Percentiles rank a stretch among this genome's conserved stretches.
These are phyloP conservation scores for Philhelius pedissequus DNA, from an alignment of 2,888 invertebrate species.

Conservation along the genomic window DNA sequence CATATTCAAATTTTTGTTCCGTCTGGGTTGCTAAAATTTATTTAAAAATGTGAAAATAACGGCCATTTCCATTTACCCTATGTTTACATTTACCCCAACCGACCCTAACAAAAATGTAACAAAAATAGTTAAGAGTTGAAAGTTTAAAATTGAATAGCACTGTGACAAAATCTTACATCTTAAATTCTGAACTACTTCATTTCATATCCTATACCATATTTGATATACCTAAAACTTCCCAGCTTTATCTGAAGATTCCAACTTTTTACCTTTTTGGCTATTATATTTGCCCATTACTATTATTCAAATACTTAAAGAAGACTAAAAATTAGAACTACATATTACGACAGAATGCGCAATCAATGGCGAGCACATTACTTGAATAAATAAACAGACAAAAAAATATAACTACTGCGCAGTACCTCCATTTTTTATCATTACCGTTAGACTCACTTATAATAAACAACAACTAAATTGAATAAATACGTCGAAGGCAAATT, in stretches of 20 bases:
- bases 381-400: not conserved
- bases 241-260: not conserved
- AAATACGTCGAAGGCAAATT: slow-evolving; percentile 20
- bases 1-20: no score
- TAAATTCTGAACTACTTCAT: no score
- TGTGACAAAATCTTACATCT: no score
- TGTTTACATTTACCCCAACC: no score
- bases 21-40: no score
- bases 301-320: slow-evolving; percentile 24
- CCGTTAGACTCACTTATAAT: slow-evolving; percentile 39
- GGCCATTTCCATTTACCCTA: no score
- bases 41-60: no score
- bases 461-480: slow-evolving; percentile 26
- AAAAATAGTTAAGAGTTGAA: no score
- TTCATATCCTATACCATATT: no score
- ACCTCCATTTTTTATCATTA: slow-evolving; percentile 4
- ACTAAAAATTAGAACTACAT: slow-evolving; percentile 43
- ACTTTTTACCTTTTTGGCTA: not conserved
- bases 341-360: slow-evolving; percentile 2
- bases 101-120: no score
- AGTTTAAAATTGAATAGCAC: no score
- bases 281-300: not conserved
- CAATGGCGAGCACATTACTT: not conserved
- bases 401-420: slow-evolving; percentile 32
- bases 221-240: no score